Conservation (phyloP, 1,140 invertebrate species). For the Drosophila ficusphila region DNA sequence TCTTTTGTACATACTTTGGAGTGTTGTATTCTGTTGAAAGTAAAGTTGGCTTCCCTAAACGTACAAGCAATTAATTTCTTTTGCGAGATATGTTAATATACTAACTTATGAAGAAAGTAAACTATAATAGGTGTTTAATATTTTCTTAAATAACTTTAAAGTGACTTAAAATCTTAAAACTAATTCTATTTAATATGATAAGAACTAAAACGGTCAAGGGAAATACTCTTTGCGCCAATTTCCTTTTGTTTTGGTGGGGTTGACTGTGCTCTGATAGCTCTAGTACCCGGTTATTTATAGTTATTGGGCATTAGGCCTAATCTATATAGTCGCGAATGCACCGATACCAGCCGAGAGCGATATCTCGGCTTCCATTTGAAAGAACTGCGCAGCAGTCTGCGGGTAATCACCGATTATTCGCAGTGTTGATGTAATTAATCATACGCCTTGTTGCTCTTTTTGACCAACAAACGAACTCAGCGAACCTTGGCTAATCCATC, state of each 20-base stretch:
- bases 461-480: conserved; percentile 29
- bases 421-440: conserved; percentile 25
- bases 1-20: too few species aligned
- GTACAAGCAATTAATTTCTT: too few species aligned
- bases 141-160: too few species aligned
- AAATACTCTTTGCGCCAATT: not conserved
- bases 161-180: too few species aligned
- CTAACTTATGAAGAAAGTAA: too few species aligned
- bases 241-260: not conserved
- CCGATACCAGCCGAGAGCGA: not conserved
- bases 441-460: conserved; percentile 20
- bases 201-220: not conserved
- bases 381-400: conserved; percentile 5
- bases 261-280: conserved; percentile 7
- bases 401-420: not conserved
- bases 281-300: conserved; percentile 18
- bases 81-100: too few species aligned
- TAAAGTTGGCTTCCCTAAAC: too few species aligned
- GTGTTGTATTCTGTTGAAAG: too few species aligned
- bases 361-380: conserved; percentile 1
- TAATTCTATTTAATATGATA: too few species aligned
- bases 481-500: conserved; percentile 31
- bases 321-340: conserved; percentile 15
- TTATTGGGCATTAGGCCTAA: conserved; percentile 5
- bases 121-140: too few species aligned